A percentile compares a stretch with the other conserved stretches of the same genome.
Evolutionary conservation across 2,113 vertebrate species (phyloP).

Genomic region (Cryptoleucopteryx plumbea): DNA sequence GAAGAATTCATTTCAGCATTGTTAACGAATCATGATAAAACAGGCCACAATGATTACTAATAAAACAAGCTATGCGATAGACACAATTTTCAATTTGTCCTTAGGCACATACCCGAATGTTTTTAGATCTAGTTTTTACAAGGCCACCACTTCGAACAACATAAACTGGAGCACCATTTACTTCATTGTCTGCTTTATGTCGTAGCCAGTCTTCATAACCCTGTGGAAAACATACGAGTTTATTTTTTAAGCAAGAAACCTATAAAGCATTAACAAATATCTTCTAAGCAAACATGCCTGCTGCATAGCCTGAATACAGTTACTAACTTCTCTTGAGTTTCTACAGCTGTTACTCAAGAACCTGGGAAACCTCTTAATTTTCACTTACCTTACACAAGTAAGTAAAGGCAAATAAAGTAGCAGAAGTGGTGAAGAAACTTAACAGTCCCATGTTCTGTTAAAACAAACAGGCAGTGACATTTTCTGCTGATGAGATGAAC

Average conservation of each 20-base stretch:
- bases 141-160: slow-evolving; percentile 97
- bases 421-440: not conserved
- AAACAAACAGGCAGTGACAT: not conserved
- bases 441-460: not conserved
- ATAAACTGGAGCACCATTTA: slow-evolving; percentile 95
- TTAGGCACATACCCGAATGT: slow-evolving; percentile 85
- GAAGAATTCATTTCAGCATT: not conserved
- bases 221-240: slow-evolving; percentile 65
- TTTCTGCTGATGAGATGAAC: not conserved
- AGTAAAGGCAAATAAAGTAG: not conserved
- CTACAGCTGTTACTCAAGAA: not conserved
- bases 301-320: not conserved
- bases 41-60: not conserved
- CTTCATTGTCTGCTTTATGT: slow-evolving; percentile 98
- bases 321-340: not conserved
- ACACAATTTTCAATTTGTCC: not conserved
- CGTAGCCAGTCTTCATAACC: slow-evolving; percentile 98
- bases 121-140: slow-evolving; percentile 97
- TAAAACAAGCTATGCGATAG: not conserved
- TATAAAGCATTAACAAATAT: not conserved
- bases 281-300: not conserved
- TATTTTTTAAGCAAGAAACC: not conserved
- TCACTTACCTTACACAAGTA: not conserved
- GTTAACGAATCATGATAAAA: not conserved
- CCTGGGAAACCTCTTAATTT: not conserved